These are phyloP conservation scores for Tigriopus japonicus DNA, from an alignment of 1,140 invertebrate genomes.

Conservation along the genomic window DNA sequence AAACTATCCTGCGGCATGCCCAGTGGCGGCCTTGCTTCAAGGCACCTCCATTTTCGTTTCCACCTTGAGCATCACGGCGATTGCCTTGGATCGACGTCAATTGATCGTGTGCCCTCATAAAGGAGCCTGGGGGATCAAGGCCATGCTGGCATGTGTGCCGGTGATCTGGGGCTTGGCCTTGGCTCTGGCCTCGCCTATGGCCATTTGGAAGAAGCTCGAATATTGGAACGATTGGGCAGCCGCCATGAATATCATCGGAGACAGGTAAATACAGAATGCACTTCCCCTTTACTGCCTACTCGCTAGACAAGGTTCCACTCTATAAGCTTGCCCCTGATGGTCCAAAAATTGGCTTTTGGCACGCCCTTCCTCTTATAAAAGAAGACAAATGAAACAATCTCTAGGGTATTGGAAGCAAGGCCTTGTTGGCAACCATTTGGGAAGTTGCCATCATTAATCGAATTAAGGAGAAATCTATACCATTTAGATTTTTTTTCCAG, in stretches of 20 bases:
- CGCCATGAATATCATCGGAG: not conserved
- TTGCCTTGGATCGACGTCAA: conserved; percentile 32
- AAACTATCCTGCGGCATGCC: conserved; percentile 28
- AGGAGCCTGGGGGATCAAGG: not conserved
- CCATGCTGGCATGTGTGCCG: not conserved
- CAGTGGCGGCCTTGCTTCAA: conserved; percentile 33
- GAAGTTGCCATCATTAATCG: too few relatives aligned
- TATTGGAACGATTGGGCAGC: not conserved
- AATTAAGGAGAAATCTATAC: too few relatives aligned
- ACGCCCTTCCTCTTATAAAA: too few relatives aligned
- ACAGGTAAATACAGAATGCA: not conserved
- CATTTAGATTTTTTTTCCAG: too few relatives aligned
- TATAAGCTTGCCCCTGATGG: too few relatives aligned
- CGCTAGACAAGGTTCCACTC: too few relatives aligned
- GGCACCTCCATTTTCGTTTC: conserved; percentile 33
- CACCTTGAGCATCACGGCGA: conserved; percentile 33
- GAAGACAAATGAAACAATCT: too few relatives aligned
- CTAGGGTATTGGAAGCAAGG: too few relatives aligned
- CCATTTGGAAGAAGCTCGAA: conserved; percentile 2
- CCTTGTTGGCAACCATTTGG: too few relatives aligned
- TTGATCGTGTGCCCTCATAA: conserved; percentile 15
- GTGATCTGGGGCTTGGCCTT: not conserved
- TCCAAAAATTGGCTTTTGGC: too few relatives aligned
- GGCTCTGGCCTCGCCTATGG: not conserved
- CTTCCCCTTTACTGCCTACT: not conserved